Evolutionary conservation across 2,888 invertebrate genomes (phyloP).

Genomic region (Hirtodrosophila trivittata): DNA sequence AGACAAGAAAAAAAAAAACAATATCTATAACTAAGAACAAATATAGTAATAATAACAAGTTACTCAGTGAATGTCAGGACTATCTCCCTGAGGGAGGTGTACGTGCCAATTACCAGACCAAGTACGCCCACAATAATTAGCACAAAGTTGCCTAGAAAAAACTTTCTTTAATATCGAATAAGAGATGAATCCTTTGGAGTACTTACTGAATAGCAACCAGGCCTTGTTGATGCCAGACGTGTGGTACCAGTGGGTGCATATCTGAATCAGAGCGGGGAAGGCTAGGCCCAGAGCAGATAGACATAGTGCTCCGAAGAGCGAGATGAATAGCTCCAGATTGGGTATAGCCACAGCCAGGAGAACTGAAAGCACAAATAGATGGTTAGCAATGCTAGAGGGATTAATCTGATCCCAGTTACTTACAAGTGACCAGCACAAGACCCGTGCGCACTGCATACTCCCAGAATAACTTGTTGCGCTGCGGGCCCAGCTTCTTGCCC

Average conservation of each 20-base stretch:
- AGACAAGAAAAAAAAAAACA: slow-evolving; percentile 16
- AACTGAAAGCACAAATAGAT: slow-evolving; percentile 85
- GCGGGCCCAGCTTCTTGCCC: slow-evolving; percentile 86
- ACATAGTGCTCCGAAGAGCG: slow-evolving; percentile 94
- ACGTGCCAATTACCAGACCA: slow-evolving; percentile 89
- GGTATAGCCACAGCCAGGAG: slow-evolving; percentile 93
- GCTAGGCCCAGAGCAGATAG: slow-evolving; percentile 94
- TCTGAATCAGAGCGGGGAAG: slow-evolving; percentile 94
- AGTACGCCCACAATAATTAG: slow-evolving; percentile 88
- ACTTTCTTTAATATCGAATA: background rate
- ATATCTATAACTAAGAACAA: slow-evolving; percentile 22
- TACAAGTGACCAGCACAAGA: slow-evolving; percentile 93
- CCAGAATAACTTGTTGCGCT: slow-evolving; percentile 87
- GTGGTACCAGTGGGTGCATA: slow-evolving; percentile 91
- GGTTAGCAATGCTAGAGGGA: background rate
- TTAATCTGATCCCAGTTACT: slow-evolving; percentile 84
- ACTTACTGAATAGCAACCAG: slow-evolving; percentile 86
- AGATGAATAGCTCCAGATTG: slow-evolving; percentile 91
- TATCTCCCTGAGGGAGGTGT: slow-evolving; percentile 88
- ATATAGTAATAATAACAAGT: slow-evolving; percentile 30
- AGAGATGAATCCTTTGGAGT: background rate
- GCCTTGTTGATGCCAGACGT: slow-evolving; percentile 85
- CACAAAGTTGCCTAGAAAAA: slow-evolving; percentile 84
- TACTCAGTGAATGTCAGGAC: slow-evolving; percentile 85
- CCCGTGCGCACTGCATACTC: slow-evolving; percentile 91